Conservation (phyloP, 2,113 vertebrate species). For the Ivindomyrus marchei region DNA sequence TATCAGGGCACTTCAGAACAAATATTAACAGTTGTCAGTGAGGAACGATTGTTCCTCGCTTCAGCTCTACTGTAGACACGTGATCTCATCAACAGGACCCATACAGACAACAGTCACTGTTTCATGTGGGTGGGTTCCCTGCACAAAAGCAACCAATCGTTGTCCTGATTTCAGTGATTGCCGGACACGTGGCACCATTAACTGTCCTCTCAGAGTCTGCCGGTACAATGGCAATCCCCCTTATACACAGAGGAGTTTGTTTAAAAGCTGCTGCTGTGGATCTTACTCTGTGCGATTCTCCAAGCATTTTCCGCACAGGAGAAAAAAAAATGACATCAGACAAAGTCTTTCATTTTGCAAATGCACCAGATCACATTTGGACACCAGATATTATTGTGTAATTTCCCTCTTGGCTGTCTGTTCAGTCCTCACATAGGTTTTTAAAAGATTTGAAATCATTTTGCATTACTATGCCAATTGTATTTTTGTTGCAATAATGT, state of each 20-base stretch:
- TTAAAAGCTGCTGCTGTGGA: neutral
- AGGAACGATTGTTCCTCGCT: neutral
- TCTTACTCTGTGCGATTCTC: neutral
- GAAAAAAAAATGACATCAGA: neutral
- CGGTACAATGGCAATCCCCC: neutral
- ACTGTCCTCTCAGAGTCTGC: neutral
- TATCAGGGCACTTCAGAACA: neutral
- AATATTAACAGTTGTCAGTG: neutral
- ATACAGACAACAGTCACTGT: neutral
- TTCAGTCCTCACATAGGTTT: neutral
- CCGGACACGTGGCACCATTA: neutral
- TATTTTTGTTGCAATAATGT: slow-evolving; percentile 21
- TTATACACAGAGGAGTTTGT: neutral
- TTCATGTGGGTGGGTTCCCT: slow-evolving; percentile 45
- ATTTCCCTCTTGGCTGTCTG: neutral
- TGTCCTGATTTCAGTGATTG: neutral
- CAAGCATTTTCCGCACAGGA: neutral
- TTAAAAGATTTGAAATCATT: neutral
- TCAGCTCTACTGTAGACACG: neutral
- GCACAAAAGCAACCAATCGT: neutral
- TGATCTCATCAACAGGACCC: neutral
- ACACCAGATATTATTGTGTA: neutral
- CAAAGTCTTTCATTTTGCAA: neutral
- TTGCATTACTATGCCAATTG: neutral
- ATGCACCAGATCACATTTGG: neutral